Conservation (phyloP, 2,888 invertebrate genomes). For the Nymphalis urticae region DNA sequence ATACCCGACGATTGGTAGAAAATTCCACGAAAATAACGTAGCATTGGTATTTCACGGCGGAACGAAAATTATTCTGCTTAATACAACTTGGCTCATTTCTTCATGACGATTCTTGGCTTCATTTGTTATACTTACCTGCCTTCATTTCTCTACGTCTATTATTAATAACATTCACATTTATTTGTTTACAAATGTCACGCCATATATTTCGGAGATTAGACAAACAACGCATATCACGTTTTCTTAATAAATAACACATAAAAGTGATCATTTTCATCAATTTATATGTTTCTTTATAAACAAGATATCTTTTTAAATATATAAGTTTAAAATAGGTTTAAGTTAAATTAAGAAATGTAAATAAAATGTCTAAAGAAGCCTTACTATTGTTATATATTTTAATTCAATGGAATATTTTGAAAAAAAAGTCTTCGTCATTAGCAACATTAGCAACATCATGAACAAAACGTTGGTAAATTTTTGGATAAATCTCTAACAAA, state of each 20-base stretch:
- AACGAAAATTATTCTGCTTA: conserved; percentile 11
- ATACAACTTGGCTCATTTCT: conserved; percentile 4
- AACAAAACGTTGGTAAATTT: neutral
- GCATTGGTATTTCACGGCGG: neutral
- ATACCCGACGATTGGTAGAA: neutral
- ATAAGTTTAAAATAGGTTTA: too few relatives aligned
- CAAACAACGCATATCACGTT: neutral
- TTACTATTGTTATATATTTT: too few relatives aligned
- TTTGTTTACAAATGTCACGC: neutral
- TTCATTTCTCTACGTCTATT: conserved; percentile 9
- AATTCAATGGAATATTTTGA: too few relatives aligned
- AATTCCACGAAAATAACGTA: neutral
- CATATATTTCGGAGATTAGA: conserved; percentile 1
- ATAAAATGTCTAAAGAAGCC: neutral
- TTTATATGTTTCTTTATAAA: too few relatives aligned
- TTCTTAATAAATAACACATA: neutral
- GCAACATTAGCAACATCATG: too few relatives aligned
- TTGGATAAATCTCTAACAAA: neutral
- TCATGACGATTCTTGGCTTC: conserved; percentile 1
- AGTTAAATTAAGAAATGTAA: too few relatives aligned
- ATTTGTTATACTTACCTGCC: conserved; percentile 8
- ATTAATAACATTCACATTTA: neutral
- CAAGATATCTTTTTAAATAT: too few relatives aligned
- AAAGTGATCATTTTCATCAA: neutral
- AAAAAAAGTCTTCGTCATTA: too few relatives aligned